Evolutionary conservation across 2,797 vertebrate genomes (phyloP).

Genomic region (Enoplosus armatus): DNA sequence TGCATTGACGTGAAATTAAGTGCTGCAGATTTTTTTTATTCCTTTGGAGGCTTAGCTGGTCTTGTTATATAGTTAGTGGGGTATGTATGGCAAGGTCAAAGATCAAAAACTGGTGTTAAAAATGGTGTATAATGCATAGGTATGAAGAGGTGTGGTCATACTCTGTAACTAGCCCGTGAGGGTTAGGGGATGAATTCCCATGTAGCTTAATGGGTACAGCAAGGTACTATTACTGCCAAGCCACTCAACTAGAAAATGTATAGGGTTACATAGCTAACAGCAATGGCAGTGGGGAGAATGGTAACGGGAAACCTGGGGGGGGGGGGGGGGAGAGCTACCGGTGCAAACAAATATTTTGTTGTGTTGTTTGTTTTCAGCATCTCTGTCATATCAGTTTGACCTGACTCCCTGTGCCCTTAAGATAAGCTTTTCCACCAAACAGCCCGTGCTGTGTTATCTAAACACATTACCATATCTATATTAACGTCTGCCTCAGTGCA

Average conservation of each 20-base stretch:
- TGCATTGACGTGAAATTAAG: neutral
- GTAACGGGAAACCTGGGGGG: neutral
- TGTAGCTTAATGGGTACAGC: neutral
- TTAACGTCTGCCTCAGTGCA: neutral
- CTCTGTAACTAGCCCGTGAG: neutral
- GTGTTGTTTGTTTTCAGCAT: slow-evolving; percentile 8
- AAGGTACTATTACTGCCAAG: slow-evolving; percentile 14
- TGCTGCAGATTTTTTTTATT: neutral
- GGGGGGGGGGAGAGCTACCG: neutral
- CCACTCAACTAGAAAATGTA: slow-evolving; percentile 7
- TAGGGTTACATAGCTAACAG: neutral
- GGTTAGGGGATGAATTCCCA: neutral
- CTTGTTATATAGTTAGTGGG: neutral
- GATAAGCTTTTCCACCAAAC: slow-evolving; percentile 1
- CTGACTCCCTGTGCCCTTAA: neutral
- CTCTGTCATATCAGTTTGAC: neutral
- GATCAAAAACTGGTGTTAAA: neutral
- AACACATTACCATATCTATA: slow-evolving; percentile 1
- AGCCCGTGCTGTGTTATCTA: neutral
- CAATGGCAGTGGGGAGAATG: neutral
- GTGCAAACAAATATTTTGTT: neutral
- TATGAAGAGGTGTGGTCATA: neutral
- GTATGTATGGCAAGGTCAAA: neutral
- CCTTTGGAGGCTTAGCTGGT: neutral
- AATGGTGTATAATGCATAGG: neutral